Evolutionary conservation across 2,113 vertebrate genomes (phyloP).

Genomic region (Micromys minutus): DNA sequence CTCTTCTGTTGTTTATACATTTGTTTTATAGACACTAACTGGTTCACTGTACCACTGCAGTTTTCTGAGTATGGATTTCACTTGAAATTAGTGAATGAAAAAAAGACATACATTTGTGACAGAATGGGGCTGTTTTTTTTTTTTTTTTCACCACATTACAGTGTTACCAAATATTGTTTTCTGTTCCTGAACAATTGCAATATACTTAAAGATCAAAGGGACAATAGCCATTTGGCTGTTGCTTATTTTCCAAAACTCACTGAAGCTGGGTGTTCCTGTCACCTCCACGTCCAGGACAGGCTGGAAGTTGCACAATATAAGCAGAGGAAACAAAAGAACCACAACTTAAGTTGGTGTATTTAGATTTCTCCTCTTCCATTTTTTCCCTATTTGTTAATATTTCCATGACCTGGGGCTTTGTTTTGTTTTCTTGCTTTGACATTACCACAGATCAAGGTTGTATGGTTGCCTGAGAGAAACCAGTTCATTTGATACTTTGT

Average conservation of each 20-base stretch:
- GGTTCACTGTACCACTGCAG: not conserved
- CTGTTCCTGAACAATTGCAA: conserved; percentile 61
- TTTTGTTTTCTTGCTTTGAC: conserved; percentile 23
- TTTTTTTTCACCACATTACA: conserved; percentile 19
- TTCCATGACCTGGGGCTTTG: not conserved
- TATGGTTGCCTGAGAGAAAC: not conserved
- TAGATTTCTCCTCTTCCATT: not conserved
- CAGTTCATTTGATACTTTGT: conserved; percentile 21
- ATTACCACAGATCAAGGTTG: not conserved
- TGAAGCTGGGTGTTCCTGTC: conserved; percentile 69
- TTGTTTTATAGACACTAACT: conserved; percentile 15
- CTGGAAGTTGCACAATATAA: conserved; percentile 54
- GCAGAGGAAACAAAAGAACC: conserved; percentile 53
- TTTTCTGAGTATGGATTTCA: conserved; percentile 18
- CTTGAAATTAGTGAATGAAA: conserved; percentile 47
- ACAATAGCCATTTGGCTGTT: conserved; percentile 63
- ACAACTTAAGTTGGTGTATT: conserved; percentile 44
- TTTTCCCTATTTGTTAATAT: conserved; percentile 4
- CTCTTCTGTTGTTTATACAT: not conserved
- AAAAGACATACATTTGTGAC: conserved; percentile 29
- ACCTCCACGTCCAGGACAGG: not conserved
- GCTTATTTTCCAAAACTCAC: conserved; percentile 56
- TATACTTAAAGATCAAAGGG: conserved; percentile 62
- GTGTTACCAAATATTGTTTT: conserved; percentile 67
- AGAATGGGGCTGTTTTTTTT: not conserved